Base-by-base conservation (phyloP, 2,888 invertebrate genomes). In the Polietes domitor region DNA sequence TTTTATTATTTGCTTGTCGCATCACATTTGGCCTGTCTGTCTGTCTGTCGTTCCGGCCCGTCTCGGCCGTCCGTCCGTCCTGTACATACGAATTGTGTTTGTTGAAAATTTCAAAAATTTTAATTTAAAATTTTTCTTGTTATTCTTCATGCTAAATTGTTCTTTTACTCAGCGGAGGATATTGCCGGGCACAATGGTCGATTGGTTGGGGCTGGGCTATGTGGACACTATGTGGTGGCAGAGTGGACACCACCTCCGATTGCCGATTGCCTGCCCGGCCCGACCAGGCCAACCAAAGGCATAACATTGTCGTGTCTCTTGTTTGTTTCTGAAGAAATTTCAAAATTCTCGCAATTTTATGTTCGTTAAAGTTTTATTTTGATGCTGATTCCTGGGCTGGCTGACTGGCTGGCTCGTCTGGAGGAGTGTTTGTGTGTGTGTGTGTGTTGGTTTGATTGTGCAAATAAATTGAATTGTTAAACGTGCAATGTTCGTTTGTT, bases 271-370 rank as follows among this genome's bases (percentile, higher is more conserved):
- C 21, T 72, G 68, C 70, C 53, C 55, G 7, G 77, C 9, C 55
- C 15, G 53, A 7, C 7, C 32, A 1, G 61, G 63, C 70, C 47
- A 75, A 75, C 70, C 73, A 63, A 21, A 74, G 71, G 61, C 65
- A 72, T 85, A 86, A 87, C 77, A 83, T 87, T 86, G 88, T 89
- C 92, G 91, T 92, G 92, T 91, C 92, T 91, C 91, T 92, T 90
- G 92, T 92, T 92, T 92, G 92, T 92, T 92, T 92, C 91, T 88
- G 87, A 86, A 89, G 91, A 92, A 91, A 92, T 90, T 89, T 91
- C 71, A 89, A 92, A 91, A 92, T 92, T 92, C 92, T 89, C 91
- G 91, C 91, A 91, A 92, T 91, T 92, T 92, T 90, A 90, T 91
- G 89, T 91, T 89, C 90, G 91, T 91, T 91, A 91, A 90, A 89